phyloP scores from a whole-genome alignment of 1,140 invertebrate species.

The Euborellia annulipes region DNA sequence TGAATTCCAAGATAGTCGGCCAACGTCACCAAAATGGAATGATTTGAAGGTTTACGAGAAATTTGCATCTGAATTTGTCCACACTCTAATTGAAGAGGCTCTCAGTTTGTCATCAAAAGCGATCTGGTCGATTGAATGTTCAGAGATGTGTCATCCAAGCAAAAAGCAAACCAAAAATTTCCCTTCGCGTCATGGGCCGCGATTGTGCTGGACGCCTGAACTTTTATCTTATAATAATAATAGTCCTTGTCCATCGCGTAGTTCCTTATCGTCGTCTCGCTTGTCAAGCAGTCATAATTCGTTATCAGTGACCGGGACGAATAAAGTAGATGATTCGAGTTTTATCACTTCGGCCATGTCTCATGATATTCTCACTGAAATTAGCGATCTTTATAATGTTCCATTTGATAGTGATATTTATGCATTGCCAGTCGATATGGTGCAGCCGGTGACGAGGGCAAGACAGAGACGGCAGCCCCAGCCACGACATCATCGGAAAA shows the following conservation, averaged over 20 bases:
- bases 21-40: slow-evolving; percentile 22
- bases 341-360: slow-evolving; percentile 76
- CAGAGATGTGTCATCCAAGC: slow-evolving; percentile 22
- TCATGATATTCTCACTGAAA: slow-evolving; percentile 57
- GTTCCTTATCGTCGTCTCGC: slow-evolving; percentile 51
- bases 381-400: slow-evolving; percentile 70
- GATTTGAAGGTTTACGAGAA: slow-evolving; percentile 9
- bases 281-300: slow-evolving; percentile 68
- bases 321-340: slow-evolving; percentile 60
- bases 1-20: slow-evolving; percentile 54
- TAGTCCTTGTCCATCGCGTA: slow-evolving; percentile 46
- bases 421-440: slow-evolving; percentile 63
- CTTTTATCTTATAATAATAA: slow-evolving; percentile 39
- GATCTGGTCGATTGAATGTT: slow-evolving; percentile 23
- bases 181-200: slow-evolving; percentile 15
- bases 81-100: slow-evolving; percentile 20
- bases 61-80: slow-evolving; percentile 10
- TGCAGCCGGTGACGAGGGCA: slow-evolving; percentile 35
- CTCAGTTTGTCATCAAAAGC: slow-evolving; percentile 14
- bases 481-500: slow-evolving; percentile 39
- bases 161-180: background rate
- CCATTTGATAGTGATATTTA: slow-evolving; percentile 75
- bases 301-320: slow-evolving; percentile 45
- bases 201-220: slow-evolving; percentile 42
- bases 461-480: slow-evolving; percentile 32